Conservation (phyloP, 92 coral and sea anemone genomes). For the Diadumene lineata region DNA sequence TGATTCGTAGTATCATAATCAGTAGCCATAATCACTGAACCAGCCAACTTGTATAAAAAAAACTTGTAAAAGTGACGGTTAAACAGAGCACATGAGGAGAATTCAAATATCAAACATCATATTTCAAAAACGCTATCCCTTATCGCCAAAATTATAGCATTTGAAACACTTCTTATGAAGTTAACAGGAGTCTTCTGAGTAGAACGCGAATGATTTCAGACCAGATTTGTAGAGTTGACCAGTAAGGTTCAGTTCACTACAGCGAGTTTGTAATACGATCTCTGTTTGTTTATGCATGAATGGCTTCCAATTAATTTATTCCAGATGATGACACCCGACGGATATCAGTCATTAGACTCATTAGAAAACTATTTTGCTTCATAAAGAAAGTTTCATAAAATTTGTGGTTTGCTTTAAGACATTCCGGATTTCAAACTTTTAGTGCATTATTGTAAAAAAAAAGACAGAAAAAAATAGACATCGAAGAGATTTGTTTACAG, state of each 20-base stretch:
- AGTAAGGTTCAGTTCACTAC: not conserved
- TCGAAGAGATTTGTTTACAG: too few species aligned
- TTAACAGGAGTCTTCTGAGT: not conserved
- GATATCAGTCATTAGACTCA: too few species aligned
- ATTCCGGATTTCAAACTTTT: too few species aligned
- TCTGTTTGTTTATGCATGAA: slow-evolving; percentile 24
- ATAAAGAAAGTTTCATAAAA: too few species aligned
- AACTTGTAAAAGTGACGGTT: not conserved
- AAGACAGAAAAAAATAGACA: too few species aligned
- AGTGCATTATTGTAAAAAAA: too few species aligned
- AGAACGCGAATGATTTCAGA: not conserved
- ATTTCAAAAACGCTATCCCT: not conserved
- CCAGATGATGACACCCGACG: not conserved
- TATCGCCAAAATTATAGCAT: not conserved
- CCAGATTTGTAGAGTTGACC: not conserved
- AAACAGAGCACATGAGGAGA: not conserved
- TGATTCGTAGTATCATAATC: slow-evolving; percentile 4
- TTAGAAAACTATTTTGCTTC: too few species aligned
- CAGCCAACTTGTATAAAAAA: not conserved
- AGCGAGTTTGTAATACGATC: slow-evolving; percentile 10
- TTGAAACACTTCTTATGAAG: not conserved
- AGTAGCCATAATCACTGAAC: slow-evolving; percentile 15
- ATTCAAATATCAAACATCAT: not conserved
- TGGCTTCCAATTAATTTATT: slow-evolving; percentile 17
- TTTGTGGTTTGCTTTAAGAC: too few species aligned